These are phyloP conservation scores for Oenanthe oenanthe DNA, from an alignment of 2,113 vertebrate species.

Conservation along the genomic window DNA sequence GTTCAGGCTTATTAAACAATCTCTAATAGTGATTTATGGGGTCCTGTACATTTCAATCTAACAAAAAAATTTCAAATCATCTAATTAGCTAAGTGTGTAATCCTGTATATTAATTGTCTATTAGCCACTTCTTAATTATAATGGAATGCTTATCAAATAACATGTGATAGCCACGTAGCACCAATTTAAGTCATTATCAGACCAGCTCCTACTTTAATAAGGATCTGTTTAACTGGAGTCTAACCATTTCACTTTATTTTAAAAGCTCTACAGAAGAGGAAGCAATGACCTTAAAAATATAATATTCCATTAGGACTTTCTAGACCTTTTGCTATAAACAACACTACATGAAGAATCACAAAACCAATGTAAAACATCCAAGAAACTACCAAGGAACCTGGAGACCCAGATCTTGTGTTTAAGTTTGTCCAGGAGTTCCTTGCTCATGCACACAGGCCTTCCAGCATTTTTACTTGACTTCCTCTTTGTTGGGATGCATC, in stretches of 20 bases:
- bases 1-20: slow-evolving; percentile 34
- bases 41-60: slow-evolving; percentile 58
- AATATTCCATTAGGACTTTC: not conserved
- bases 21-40: slow-evolving; percentile 62
- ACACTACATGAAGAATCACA: not conserved
- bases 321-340: not conserved
- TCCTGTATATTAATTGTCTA: slow-evolving; percentile 61
- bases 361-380: not conserved
- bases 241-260: not conserved
- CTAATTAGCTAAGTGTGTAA: slow-evolving; percentile 63
- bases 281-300: not conserved
- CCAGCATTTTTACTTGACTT: not conserved
- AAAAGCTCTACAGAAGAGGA: not conserved
- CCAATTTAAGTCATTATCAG: slow-evolving; percentile 36
- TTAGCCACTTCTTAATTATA: slow-evolving; percentile 62
- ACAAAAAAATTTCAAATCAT: slow-evolving; percentile 50
- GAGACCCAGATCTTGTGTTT: not conserved
- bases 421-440: not conserved
- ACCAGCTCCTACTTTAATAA: slow-evolving; percentile 23
- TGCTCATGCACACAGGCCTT: not conserved
- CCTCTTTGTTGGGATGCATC: not conserved
- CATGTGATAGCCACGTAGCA: slow-evolving; percentile 46
- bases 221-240: not conserved
- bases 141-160: slow-evolving; percentile 62
- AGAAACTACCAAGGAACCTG: not conserved